Percentiles rank a stretch among this genome's conserved stretches.
phyloP scores from a whole-genome alignment of 2,888 invertebrate genomes.

The Caenorhabditis becei region DNA sequence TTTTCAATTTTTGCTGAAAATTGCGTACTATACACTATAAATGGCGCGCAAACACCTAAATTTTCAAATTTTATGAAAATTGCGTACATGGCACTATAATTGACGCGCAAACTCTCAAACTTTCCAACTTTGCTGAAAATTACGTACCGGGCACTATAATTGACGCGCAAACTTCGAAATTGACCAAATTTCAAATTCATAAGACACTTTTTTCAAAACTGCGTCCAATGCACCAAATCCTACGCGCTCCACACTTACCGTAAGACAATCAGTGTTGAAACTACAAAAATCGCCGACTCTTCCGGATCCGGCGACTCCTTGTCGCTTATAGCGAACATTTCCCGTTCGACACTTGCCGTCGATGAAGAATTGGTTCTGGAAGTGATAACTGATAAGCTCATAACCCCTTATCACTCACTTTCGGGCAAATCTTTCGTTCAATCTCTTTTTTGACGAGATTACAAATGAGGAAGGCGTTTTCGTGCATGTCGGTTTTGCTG shows the following conservation, averaged over 20 bases:
- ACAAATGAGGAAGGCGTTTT: constrained; percentile 78
- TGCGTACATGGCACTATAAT: no score
- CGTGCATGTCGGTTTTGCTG: constrained; percentile 79
- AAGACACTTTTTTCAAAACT: no score
- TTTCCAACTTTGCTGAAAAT: no score
- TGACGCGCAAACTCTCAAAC: no score
- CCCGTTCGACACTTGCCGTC: constrained; percentile 76
- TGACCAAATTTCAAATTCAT: no score
- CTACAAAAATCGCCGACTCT: constrained; percentile 81
- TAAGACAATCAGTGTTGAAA: constrained; percentile 81
- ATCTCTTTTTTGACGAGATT: constrained; percentile 73
- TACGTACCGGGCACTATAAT: no score
- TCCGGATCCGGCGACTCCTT: constrained; percentile 80
- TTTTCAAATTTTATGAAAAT: no score
- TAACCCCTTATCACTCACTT: constrained; percentile 8
- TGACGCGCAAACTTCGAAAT: no score
- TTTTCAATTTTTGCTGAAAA: no score
- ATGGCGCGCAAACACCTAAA: no score
- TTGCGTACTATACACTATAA: no score
- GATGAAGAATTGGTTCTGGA: constrained; percentile 74
- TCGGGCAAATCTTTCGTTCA: constrained; percentile 72
- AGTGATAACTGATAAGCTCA: not conserved
- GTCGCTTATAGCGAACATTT: constrained; percentile 77
- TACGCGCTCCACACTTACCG: constrained; percentile 69
- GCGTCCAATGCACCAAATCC: no score